phyloP scores from a whole-genome alignment of 2,888 invertebrate species.

The Oasisia sp. region DNA sequence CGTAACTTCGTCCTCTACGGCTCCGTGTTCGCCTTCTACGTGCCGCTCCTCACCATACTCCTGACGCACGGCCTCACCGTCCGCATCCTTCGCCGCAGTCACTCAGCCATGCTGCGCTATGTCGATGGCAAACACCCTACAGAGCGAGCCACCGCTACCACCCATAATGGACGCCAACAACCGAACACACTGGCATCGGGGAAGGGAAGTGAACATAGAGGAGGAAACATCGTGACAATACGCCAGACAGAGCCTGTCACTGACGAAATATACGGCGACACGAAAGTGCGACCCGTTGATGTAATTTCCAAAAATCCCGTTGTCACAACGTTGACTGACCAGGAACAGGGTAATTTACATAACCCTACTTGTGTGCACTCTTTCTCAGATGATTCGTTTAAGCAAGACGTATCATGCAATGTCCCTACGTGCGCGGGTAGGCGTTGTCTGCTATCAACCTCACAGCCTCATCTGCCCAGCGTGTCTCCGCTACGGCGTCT shows the following conservation, averaged over 20 bases:
- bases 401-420: neutral
- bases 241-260: neutral
- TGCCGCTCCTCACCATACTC: too few relatives aligned
- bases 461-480: constrained; percentile 34
- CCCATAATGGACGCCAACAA: constrained; percentile 18
- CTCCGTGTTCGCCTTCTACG: too few relatives aligned
- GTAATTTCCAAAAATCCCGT: neutral
- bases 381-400: neutral
- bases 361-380: neutral
- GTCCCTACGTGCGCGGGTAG: neutral
- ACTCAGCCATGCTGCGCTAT: too few relatives aligned
- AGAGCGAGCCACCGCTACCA: too few relatives aligned
- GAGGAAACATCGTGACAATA: neutral
- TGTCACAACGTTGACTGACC: neutral
- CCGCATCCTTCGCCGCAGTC: too few relatives aligned
- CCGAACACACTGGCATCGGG: neutral
- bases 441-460: constrained; percentile 20
- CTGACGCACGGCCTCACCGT: too few relatives aligned
- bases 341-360: neutral
- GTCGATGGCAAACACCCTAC: too few relatives aligned
- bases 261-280: neutral
- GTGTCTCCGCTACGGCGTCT: constrained; percentile 8
- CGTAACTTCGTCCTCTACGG: too few relatives aligned
- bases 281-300: neutral
- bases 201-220: constrained; percentile 14